Evolutionary conservation across 2,113 vertebrate genomes (phyloP).

Genomic region (Leptobrachium ailaonicum): DNA sequence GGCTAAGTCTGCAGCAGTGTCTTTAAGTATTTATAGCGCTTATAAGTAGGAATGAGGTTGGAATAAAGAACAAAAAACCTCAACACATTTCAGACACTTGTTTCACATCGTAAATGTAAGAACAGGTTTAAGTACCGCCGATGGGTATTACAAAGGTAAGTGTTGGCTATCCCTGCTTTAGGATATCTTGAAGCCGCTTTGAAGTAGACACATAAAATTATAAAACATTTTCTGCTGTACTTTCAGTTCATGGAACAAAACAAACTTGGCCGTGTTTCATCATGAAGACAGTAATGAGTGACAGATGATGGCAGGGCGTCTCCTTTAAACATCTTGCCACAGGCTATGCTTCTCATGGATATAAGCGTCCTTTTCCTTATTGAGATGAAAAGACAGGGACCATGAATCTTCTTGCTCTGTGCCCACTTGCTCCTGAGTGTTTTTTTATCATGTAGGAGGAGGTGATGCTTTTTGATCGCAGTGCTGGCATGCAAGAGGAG

Average conservation of each 20-base stretch:
- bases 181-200: too few species aligned
- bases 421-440: not conserved
- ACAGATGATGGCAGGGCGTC: not conserved
- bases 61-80: too few species aligned
- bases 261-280: not conserved
- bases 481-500: not conserved
- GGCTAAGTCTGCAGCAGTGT: too few species aligned
- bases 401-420: conserved; percentile 20
- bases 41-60: too few species aligned
- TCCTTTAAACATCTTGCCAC: not conserved
- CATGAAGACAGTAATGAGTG: conserved; percentile 1
- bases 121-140: too few species aligned
- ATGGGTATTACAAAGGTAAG: too few species aligned
- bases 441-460: conserved; percentile 5
- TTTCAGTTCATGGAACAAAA: not conserved
- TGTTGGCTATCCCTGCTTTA: too few species aligned
- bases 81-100: too few species aligned
- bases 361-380: not conserved
- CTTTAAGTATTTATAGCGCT: too few species aligned
- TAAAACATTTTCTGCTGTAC: not conserved
- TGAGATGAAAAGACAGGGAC: not conserved
- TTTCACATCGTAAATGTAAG: too few species aligned
- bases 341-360: not conserved
- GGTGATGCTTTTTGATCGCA: conserved; percentile 4
- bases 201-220: too few species aligned